Conservation (phyloP, 1,140 invertebrate genomes). For the Bombus superbus region DNA sequence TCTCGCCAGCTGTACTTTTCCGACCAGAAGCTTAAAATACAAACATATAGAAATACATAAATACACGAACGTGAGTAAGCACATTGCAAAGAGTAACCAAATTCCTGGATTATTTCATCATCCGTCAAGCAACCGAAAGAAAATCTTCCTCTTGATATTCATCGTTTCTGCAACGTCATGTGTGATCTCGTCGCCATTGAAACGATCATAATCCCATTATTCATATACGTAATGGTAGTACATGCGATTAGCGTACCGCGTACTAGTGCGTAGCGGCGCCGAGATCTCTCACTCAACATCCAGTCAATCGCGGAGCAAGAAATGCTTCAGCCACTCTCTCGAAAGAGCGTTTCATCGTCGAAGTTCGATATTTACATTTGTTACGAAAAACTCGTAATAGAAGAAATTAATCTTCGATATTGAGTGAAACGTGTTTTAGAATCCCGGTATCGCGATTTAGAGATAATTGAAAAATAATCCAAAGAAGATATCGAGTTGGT, state of each 20-base stretch:
- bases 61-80: too few species aligned
- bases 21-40: too few species aligned
- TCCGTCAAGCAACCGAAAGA: neutral
- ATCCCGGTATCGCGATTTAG: fast-evolving
- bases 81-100: too few species aligned
- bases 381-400: neutral
- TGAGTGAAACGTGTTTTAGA: neutral
- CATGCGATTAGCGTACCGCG: too few species aligned
- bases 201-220: neutral
- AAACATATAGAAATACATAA: too few species aligned
- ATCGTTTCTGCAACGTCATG: neutral
- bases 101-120: neutral
- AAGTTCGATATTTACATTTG: neutral
- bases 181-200: neutral
- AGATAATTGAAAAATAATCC: neutral
- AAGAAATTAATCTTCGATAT: neutral
- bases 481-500: neutral
- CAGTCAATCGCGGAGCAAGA: neutral
- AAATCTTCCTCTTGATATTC: too few species aligned
- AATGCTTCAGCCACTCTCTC: neutral
- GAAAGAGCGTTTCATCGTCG: neutral
- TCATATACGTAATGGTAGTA: neutral
- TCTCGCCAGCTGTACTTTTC: too few species aligned
- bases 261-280: neutral
- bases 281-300: neutral